Base-by-base conservation (phyloP, 2,113 vertebrate genomes). In the Phalacrocorax aristotelis region DNA sequence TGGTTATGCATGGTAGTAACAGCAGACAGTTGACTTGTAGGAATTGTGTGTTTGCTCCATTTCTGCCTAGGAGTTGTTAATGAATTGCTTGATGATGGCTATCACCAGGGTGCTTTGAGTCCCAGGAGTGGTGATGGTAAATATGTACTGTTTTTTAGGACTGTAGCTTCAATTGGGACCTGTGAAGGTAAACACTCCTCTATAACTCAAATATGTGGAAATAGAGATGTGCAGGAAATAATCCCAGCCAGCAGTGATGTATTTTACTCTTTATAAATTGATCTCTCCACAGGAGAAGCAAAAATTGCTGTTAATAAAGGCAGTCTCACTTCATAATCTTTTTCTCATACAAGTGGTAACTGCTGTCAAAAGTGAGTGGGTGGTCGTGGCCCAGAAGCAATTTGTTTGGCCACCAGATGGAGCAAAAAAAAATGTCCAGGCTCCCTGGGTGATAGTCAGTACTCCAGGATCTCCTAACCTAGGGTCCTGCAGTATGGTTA, bases 361-460 rank as follows among this genome's bases (percentile, higher is more conserved):
- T 36, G 69, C 42, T 72, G 16, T 57, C 38, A 34, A 48, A 83
- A 72, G 49, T 20, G 30, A 60, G 36, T 14, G 77, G 46, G 40
- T 74, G 49, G 17, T 72, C 6, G 5, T 51, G 52, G 20, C 25
- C 26, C n/a, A 71, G 55, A 60, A 75, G 48, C 49, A 34, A 26
- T 36, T 91, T 55, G 7, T 82, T 75, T 87, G 46, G 48, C 90
- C 60, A 93, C 61, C 75, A 97, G 87, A 65, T 49, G 62, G 62
- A 69, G 84, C 75, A 60, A 80, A 55, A 65, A 72, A 81, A 55
- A 64, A 52, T 36, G 26, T 71, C 44, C 26, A 10, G 32, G 17
- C 54, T 72, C 4, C 1, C 25, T 0, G 0, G 75, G 36, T 6
- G 7, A 9, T n/a, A 10, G 20, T 26, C 55, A 14, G 44, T 13